Evolutionary conservation across 1,140 invertebrate genomes (phyloP).

Genomic region (Antheraea pernyi): DNA sequence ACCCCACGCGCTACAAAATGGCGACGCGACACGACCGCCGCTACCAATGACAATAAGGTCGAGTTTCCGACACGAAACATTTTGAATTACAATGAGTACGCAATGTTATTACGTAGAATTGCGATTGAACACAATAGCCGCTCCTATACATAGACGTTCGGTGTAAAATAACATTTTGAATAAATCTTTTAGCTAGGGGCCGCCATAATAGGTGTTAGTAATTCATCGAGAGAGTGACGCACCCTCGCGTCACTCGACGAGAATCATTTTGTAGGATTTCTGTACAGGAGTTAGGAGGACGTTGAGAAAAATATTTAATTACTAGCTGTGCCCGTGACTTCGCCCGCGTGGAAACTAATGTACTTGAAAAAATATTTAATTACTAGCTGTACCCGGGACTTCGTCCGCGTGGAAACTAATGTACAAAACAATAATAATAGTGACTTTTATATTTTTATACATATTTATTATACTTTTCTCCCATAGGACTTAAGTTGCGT

Average conservation of each 20-base stretch:
- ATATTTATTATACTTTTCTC: too few relatives aligned
- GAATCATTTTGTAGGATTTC: conserved; percentile 54
- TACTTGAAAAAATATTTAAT: too few relatives aligned
- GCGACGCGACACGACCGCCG: conserved; percentile 4
- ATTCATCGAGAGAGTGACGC: conserved; percentile 49
- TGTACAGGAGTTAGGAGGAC: conserved; percentile 40
- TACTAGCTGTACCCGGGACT: too few relatives aligned
- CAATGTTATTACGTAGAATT: conserved; percentile 31
- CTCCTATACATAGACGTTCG: conserved; percentile 47
- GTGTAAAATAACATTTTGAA: conserved; percentile 77
- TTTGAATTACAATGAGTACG: conserved; percentile 53
- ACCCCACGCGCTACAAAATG: conserved; percentile 22
- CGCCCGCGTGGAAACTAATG: too few relatives aligned
- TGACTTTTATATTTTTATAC: too few relatives aligned
- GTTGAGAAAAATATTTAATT: conserved; percentile 1
- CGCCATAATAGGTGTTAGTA: conserved; percentile 67
- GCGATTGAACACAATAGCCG: conserved; percentile 50
- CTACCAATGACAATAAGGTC: conserved; percentile 35
- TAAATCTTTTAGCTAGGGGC: conserved; percentile 67
- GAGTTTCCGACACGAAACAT: conserved; percentile 39
- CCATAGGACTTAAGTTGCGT: too few relatives aligned
- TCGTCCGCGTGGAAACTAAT: too few relatives aligned
- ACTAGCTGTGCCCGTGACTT: too few relatives aligned
- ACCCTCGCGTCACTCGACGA: conserved; percentile 39
- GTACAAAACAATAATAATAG: too few relatives aligned